Conservation (phyloP, 2,113 vertebrate species). For the Oreotrochilus melanogaster region DNA sequence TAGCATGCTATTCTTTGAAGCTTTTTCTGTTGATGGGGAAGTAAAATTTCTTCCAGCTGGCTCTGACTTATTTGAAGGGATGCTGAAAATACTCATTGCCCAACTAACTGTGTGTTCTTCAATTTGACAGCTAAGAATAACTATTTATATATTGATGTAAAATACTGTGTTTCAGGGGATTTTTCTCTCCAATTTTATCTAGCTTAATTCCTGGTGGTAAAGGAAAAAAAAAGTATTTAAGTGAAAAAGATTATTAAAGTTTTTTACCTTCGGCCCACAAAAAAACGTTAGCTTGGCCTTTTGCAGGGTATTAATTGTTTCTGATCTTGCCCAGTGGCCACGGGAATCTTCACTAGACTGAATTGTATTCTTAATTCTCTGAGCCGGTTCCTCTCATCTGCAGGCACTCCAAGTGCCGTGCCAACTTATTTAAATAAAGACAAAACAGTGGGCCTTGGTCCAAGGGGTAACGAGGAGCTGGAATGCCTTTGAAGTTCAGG, state of each 20-base stretch:
- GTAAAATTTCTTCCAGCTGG: constrained; percentile 57
- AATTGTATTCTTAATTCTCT: constrained; percentile 8
- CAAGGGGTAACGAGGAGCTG: constrained; percentile 39
- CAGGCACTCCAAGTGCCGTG: not conserved
- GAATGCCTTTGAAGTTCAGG: constrained; percentile 69
- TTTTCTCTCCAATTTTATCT: not conserved
- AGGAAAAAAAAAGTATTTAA: not conserved
- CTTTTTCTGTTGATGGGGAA: not conserved
- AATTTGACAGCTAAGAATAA: constrained; percentile 32
- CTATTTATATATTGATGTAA: constrained; percentile 22
- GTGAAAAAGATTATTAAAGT: not conserved
- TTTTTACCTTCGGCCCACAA: no score
- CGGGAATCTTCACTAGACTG: not conserved
- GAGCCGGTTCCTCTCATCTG: constrained; percentile 38
- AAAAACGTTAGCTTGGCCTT: not conserved
- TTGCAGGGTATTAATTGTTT: not conserved
- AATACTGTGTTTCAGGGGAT: not conserved
- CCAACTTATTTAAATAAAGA: constrained; percentile 59
- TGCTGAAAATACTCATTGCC: constrained; percentile 41
- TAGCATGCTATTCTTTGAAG: not conserved
- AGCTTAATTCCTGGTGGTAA: not conserved
- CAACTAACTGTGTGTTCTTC: not conserved
- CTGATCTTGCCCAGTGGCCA: not conserved
- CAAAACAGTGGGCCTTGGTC: constrained; percentile 44
- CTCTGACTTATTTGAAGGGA: constrained; percentile 32